Base-by-base conservation (phyloP, 2,888 invertebrate genomes). In the Phortica magna region DNA sequence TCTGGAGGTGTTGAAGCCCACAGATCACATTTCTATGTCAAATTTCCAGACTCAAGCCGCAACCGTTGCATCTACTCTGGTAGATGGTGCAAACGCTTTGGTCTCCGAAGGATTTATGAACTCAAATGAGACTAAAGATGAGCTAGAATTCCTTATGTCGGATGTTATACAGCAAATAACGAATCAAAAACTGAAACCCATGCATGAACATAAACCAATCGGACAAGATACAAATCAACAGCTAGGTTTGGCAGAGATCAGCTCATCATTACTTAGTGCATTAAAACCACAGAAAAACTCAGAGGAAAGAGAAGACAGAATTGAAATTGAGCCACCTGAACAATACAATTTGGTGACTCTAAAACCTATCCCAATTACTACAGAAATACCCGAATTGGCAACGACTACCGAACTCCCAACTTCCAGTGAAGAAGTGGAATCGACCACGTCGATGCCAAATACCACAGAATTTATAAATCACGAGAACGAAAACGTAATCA, bases 21-120 rank as follows among this genome's bases (percentile, higher is more conserved):
- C 87, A 4, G 88, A 88, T 71, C 87, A 87, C 75, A 89, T 91
- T 65, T 88, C 82, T 0, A 92, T 92, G 92, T 82, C 84, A 22
- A 89, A 92, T 72, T 92, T 90, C 80, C 89, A 90, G 76, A 89
- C 89, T 2, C 91, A 92, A 78, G 91, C 91, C 19, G 92, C 92
- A 2, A 92, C 92, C 0, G 88, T 92, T 0, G 92, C 92, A 10
- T 92, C 92, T 17, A 90, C 89, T 0, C 77, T 92, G 7, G 90
- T 91, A 14, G 91, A 91, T 73, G 90, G 88, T 76, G 85, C 82
- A 31, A 85, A 83, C 41, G 83, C 88, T 0, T 68, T 86, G 0
- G 78, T 85, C 12, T 73, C 83, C 5, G 86, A 89, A 43, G 41
- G 83, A 0, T 77, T 76, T 7, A 83, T 88, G 83, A 89, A 76